Evolutionary conservation across 2,888 invertebrate genomes (phyloP).

Genomic region (Phyllotreta striolata): DNA sequence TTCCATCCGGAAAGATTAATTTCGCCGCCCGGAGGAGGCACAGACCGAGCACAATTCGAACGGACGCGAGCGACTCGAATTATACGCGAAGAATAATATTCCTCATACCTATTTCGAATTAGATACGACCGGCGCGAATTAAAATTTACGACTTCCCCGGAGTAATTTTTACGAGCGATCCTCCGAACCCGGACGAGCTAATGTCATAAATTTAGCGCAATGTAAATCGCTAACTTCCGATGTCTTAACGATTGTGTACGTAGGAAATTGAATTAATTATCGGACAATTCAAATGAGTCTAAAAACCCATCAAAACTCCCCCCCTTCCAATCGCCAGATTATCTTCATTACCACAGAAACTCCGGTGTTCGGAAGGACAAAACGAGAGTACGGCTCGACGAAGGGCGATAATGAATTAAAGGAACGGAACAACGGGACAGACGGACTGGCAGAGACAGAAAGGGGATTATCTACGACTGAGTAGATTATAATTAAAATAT

Average conservation of each 20-base stretch:
- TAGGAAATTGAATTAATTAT: not conserved
- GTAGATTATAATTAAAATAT: conserved; percentile 47
- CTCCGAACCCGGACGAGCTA: not conserved
- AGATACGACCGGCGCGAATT: conserved; percentile 1
- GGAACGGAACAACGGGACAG: conserved; percentile 38
- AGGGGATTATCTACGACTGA: conserved; percentile 43
- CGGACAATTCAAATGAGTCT: not conserved
- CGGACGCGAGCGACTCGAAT: conserved; percentile 10
- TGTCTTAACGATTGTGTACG: no score
- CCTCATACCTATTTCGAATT: conserved; percentile 38
- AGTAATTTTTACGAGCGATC: conserved; percentile 1
- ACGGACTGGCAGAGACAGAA: conserved; percentile 38
- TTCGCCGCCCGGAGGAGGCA: conserved; percentile 39
- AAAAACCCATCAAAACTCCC: conserved; percentile 7
- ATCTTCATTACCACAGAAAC: conserved; percentile 25
- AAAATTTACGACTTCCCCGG: not conserved
- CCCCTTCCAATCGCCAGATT: conserved; percentile 8
- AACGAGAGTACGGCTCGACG: not conserved
- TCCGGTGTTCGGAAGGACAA: conserved; percentile 11
- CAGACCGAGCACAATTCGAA: not conserved
- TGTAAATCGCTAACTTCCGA: no score
- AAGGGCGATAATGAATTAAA: conserved; percentile 46
- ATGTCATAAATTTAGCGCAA: not conserved
- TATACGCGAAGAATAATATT: conserved; percentile 40
- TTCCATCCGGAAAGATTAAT: conserved; percentile 45